Evolutionary conservation across 2,888 invertebrate genomes (phyloP).

Genomic region (Cetonia aurata): DNA sequence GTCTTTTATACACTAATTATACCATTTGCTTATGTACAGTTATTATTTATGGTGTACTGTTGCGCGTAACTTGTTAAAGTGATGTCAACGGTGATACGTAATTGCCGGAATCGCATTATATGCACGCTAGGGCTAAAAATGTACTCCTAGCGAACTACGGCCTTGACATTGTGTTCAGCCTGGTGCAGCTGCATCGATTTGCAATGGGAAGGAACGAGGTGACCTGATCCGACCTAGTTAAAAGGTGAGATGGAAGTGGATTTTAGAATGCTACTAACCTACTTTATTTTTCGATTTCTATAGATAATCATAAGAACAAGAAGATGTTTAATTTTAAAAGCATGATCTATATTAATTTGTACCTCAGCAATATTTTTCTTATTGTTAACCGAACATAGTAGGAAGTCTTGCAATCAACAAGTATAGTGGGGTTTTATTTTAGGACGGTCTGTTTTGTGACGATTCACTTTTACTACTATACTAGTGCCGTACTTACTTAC

Average conservation of each 20-base stretch:
- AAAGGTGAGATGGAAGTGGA: constrained; percentile 38
- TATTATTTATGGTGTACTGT: not conserved
- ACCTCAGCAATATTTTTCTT: too few species aligned
- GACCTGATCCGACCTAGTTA: constrained; percentile 53
- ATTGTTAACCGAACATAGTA: too few species aligned
- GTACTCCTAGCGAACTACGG: constrained; percentile 21
- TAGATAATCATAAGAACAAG: not conserved
- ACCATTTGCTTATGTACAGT: too few species aligned
- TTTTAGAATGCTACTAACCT: constrained; percentile 18
- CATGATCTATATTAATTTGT: too few species aligned
- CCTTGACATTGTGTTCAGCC: constrained; percentile 49
- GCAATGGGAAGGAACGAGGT: constrained; percentile 55
- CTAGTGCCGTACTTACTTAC: too few species aligned
- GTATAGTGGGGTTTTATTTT: too few species aligned
- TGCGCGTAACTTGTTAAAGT: not conserved
- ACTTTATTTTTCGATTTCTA: not conserved
- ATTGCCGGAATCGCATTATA: not conserved
- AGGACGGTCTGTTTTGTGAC: too few species aligned
- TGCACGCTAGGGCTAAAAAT: constrained; percentile 23
- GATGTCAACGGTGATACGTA: not conserved
- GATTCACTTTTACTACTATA: too few species aligned
- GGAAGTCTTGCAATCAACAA: too few species aligned
- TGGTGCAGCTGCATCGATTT: constrained; percentile 63
- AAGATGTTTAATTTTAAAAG: not conserved
- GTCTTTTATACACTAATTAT: too few species aligned